Evolutionary conservation across 2,113 vertebrate genomes (phyloP), one percentile per base, ranked within the genome.

Genomic region (Callipepla californica): DNA sequence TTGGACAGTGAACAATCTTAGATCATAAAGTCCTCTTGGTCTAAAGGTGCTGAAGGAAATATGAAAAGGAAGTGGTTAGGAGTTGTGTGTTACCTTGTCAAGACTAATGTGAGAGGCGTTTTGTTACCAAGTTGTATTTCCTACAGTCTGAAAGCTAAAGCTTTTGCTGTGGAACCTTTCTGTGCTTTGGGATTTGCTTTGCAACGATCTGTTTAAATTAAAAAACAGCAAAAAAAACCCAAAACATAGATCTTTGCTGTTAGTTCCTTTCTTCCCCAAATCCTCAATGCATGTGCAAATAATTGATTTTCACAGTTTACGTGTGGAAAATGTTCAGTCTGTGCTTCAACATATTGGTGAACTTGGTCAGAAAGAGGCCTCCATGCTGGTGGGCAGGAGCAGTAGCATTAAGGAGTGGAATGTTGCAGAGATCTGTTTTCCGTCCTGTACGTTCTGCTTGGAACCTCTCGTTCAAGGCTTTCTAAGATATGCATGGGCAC

Each of bases 71-170:
- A 30, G 12, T 67, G 34, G 53, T 32, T 20, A 13, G 59, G 28
- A 51, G 15, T 13, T 55, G 14, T 10, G 2, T 68, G 2, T 45
- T 67, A 18, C 16, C 3, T 65, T 75, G 53, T 62, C 58, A 80
- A 32, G 81, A 12, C 17, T 80, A 48, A 14, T 2, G 1, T 11
- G 20, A 18, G 34, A 48, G 15, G 4, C 6, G 0, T 61, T 28
- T 47, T 58, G 2, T 66, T 84, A 8, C 47, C 22, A 59, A 8
- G 28, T 47, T 86, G 0, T 62, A 8, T 66, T 77, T 84, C 11
- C 15, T 62, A 0, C 19, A 55, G 7, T 28, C 28, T 14, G 17
- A 20, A 59, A 85, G 40, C 40, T 40, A 40, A 12, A 40, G 57
- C 42, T 11, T 36, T 76, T 72, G 51, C 26, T 47, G 9, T 18